Base-by-base conservation (phyloP, 2,888 invertebrate genomes). In the Acrobasis repandana region DNA sequence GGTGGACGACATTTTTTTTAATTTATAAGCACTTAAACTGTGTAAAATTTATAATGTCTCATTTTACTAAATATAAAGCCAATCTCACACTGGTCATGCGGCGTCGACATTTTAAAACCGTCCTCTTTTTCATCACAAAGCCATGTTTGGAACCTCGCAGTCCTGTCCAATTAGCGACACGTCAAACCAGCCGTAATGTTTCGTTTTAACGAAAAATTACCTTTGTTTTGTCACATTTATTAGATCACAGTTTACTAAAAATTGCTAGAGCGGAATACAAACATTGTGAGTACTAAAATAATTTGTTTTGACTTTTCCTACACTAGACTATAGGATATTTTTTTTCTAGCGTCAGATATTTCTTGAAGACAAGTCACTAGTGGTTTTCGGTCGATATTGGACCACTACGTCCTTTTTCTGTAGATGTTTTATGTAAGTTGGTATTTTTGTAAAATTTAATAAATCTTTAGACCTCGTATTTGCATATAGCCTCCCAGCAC, bases 131-230 rank as follows among this genome's bases (percentile, higher is more conserved):
- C 67, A 68, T 62, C 71, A 72, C 72, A 76, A 76, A 73, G 72
- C 67, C 71, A 69, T 70, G 67, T 75, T 73, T 69, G 65, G 50
- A 62, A 59, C 63, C 56, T 51, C 54, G 61, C 66, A 61, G 64
- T 75, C 75, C 74, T 74, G 78, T 74, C 68, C 75, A 78, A 78
- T 79, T 76, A 79, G 70, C 64, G 68, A 67, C 71, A 73, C 67
- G 70, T 65, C 68, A 56, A 65, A 62, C 63, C 63, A 33, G 43
- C 61, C 47, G 60, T 58, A 58, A 65, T 59, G 62, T 59, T 59
- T 58, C 54, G 57, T 67, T 67, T 63, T 58, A 52, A 62, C 58
- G 59, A 61, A 36, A 50, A 63, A 65, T 66, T 61, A 56, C 61
- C 60, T 63, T 57, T 64, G 64, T 65, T 62, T 60, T 43, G 28